Evolutionary conservation across 23 tunicate species (phyloP).

Genomic region (Trididemnum clinides): DNA sequence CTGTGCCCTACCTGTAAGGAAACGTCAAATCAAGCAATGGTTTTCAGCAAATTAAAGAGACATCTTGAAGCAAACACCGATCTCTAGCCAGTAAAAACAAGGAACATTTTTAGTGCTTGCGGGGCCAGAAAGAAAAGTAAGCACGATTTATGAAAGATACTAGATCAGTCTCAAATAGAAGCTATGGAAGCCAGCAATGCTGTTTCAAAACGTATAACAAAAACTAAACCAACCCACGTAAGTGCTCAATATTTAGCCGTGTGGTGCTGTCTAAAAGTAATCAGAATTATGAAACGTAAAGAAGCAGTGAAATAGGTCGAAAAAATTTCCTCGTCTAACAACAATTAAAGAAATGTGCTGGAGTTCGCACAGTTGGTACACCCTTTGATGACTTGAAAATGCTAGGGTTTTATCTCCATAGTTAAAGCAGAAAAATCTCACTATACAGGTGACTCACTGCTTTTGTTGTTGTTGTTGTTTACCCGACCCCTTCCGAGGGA

Average conservation of each 20-base stretch:
- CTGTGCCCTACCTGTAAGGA: neutral
- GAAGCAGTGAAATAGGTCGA: neutral
- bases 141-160: neutral
- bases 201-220: neutral
- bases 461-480: no score
- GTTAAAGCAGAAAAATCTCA: no score
- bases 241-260: neutral
- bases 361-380: no score
- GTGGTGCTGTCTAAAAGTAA: neutral
- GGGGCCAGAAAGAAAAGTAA: neutral
- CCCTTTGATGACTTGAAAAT: no score
- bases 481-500: no score
- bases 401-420: no score
- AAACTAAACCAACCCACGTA: neutral
- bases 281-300: neutral
- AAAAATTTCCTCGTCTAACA: neutral
- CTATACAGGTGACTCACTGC: no score
- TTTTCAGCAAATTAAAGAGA: neutral
- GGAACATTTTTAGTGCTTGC: neutral
- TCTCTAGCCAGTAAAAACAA: neutral
- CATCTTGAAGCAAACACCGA: neutral
- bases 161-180: neutral
- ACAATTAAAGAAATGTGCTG: no score
- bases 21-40: neutral
- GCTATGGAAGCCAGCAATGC: neutral